Conservation (phyloP, 2,888 invertebrate species). For the Parasteatoda lunata region DNA sequence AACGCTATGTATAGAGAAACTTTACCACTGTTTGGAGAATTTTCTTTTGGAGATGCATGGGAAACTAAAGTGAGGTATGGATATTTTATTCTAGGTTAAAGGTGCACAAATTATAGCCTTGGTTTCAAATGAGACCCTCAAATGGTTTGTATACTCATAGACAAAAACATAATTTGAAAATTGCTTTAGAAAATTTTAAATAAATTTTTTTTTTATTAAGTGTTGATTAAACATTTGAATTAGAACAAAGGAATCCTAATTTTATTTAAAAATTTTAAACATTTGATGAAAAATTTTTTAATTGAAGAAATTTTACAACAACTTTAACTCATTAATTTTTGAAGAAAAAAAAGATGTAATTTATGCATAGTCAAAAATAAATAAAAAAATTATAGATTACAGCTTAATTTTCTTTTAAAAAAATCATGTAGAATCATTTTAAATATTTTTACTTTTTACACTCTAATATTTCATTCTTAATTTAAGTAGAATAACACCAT, state of each 20-base stretch:
- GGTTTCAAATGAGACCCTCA: no score
- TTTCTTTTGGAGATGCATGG: slow-evolving; percentile 31
- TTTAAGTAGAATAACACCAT: no score
- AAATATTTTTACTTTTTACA: no score
- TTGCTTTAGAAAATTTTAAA: neutral
- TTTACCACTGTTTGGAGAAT: slow-evolving; percentile 78
- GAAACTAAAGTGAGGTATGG: slow-evolving; percentile 42
- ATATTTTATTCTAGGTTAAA: neutral
- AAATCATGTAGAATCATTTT: no score
- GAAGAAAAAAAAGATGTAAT: no score
- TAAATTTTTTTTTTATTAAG: no score
- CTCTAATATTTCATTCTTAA: no score
- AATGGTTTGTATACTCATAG: neutral
- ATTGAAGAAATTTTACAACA: no score
- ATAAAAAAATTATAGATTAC: no score
- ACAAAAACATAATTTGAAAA: neutral
- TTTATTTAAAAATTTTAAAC: neutral
- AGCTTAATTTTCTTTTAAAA: no score
- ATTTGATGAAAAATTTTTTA: neutral
- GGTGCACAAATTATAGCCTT: neutral
- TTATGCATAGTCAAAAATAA: no score
- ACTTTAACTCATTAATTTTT: no score
- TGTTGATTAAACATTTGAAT: neutral
- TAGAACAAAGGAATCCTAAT: neutral
- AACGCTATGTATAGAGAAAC: slow-evolving; percentile 87